These are phyloP conservation scores for Danaus melanippus DNA, from an alignment of 1,140 invertebrate species.

Conservation along the genomic window DNA sequence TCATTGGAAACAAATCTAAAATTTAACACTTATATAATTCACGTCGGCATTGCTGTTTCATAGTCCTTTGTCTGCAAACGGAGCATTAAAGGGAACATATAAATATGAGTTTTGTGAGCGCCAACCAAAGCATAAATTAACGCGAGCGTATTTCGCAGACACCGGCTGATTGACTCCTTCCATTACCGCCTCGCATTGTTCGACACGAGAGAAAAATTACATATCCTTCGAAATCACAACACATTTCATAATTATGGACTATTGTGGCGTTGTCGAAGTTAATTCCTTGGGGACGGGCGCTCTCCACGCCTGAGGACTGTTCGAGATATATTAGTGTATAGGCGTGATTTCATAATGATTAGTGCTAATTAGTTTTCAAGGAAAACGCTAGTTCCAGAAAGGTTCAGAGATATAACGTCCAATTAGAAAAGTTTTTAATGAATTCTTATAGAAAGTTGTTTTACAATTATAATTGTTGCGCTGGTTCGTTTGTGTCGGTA, in stretches of 20 bases:
- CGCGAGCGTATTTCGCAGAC: conserved; percentile 54
- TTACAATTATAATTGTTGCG: too few species aligned
- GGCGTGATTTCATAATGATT: conserved; percentile 47
- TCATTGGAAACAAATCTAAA: conserved; percentile 12
- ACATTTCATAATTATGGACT: conserved; percentile 72
- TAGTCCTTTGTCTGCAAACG: conserved; percentile 43
- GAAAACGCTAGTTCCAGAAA: conserved; percentile 60
- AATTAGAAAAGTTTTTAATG: conserved; percentile 22
- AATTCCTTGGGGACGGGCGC: conserved; percentile 49
- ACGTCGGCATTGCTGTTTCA: conserved; percentile 24
- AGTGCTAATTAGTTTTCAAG: conserved; percentile 64
- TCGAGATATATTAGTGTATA: conserved; percentile 51
- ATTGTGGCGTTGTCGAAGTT: conserved; percentile 63
- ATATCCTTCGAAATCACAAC: conserved; percentile 59
- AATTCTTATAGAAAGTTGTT: neutral
- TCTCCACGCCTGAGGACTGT: conserved; percentile 41
- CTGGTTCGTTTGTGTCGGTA: neutral
- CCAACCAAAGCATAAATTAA: conserved; percentile 56
- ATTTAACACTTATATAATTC: conserved; percentile 17
- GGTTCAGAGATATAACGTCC: conserved; percentile 41
- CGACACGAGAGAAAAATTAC: conserved; percentile 60
- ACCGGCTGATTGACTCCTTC: conserved; percentile 68
- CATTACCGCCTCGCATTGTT: conserved; percentile 65
- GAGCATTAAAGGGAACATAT: conserved; percentile 33
- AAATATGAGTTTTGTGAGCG: conserved; percentile 21